These are phyloP conservation scores for Todiramphus saurophagus DNA, from an alignment of 2,113 vertebrate genomes.

Conservation along the genomic window DNA sequence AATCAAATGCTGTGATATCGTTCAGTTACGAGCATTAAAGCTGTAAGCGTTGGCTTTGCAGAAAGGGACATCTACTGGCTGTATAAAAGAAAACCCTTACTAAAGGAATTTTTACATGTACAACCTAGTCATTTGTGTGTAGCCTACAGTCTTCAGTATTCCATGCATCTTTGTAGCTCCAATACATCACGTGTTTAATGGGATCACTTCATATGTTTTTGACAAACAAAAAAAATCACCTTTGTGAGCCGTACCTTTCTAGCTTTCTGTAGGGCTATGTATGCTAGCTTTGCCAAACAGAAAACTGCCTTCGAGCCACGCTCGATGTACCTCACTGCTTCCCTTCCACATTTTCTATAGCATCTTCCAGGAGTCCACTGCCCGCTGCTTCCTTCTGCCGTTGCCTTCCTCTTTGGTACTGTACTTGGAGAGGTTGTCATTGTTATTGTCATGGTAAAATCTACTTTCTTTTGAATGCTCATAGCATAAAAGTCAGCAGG, in stretches of 20 bases:
- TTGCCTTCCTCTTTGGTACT: conserved; percentile 45
- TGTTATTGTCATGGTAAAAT: conserved; percentile 76
- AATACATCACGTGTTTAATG: not conserved
- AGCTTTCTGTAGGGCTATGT: not conserved
- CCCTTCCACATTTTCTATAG: not conserved
- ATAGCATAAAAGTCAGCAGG: conserved; percentile 61
- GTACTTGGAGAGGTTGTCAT: conserved; percentile 44
- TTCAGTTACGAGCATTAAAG: conserved; percentile 6
- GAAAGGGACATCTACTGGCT: conserved; percentile 79
- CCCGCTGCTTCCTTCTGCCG: conserved; percentile 71
- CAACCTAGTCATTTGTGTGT: not conserved
- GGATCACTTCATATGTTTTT: not conserved
- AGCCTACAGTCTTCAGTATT: not conserved
- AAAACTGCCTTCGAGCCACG: not conserved
- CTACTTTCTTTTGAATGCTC: conserved; percentile 55
- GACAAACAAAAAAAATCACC: not conserved
- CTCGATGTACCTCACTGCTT: not conserved
- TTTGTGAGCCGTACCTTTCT: not conserved
- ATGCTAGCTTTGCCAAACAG: not conserved
- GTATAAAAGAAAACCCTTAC: not conserved
- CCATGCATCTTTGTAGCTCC: not conserved
- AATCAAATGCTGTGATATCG: conserved; percentile 26
- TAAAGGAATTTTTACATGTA: not conserved
- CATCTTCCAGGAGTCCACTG: conserved; percentile 34
- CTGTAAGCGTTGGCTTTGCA: conserved; percentile 64